Evolutionary conservation across 2,888 invertebrate genomes (phyloP).

Genomic region (Diarsia rubi): DNA sequence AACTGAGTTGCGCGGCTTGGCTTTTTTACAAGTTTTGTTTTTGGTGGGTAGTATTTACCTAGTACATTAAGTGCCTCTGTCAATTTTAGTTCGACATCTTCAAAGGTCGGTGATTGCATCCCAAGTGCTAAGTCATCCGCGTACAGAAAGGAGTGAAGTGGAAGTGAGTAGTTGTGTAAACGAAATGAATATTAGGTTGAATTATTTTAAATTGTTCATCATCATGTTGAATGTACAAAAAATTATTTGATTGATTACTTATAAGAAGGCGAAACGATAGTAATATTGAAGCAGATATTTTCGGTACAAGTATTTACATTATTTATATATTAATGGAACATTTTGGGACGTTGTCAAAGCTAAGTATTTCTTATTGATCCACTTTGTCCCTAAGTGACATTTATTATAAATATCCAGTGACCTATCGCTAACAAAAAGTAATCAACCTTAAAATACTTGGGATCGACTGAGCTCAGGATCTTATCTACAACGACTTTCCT

Average conservation of each 20-base stretch:
- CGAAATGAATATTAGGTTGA: neutral
- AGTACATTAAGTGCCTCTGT: too few relatives aligned
- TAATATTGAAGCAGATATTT: neutral
- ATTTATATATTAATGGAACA: neutral
- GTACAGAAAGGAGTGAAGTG: too few relatives aligned
- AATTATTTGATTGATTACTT: neutral
- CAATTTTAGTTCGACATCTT: too few relatives aligned
- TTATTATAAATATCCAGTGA: neutral
- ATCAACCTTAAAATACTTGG: constrained; percentile 1
- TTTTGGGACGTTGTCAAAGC: neutral
- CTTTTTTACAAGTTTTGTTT: too few relatives aligned
- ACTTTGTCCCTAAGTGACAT: neutral
- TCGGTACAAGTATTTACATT: neutral
- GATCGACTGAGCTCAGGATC: neutral
- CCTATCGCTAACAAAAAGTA: neutral
- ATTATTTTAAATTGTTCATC: neutral
- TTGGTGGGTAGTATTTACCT: too few relatives aligned
- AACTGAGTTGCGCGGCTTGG: too few relatives aligned
- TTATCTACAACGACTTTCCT: constrained; percentile 10
- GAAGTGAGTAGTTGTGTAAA: too few relatives aligned
- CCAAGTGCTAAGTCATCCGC: too few relatives aligned
- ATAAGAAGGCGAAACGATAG: neutral
- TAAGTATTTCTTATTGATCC: neutral
- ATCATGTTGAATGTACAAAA: neutral
- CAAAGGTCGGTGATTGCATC: too few relatives aligned